Conservation (phyloP, 2,888 invertebrate species). For the Lithosia quadra region DNA sequence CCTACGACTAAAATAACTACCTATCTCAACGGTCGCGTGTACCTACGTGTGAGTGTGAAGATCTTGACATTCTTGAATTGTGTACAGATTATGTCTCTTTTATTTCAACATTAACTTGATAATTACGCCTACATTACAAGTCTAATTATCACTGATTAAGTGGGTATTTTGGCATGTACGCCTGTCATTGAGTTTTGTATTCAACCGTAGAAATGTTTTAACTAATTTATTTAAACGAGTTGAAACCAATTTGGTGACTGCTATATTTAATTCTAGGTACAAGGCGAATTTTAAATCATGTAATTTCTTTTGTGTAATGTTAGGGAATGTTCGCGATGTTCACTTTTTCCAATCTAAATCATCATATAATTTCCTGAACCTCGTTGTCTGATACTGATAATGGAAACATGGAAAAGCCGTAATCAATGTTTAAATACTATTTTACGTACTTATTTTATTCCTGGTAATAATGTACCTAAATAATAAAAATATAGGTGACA, state of each 20-base stretch:
- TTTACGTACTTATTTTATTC: too few species aligned
- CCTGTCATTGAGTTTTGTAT: slow-evolving; percentile 42
- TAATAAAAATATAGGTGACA: too few species aligned
- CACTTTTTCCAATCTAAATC: too few species aligned
- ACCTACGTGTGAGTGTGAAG: slow-evolving; percentile 30
- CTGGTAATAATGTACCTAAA: too few species aligned
- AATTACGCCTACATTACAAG: slow-evolving; percentile 30
- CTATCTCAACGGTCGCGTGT: slow-evolving; percentile 18
- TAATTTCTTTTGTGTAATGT: too few species aligned
- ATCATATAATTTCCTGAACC: not conserved
- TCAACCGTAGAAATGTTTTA: slow-evolving; percentile 39
- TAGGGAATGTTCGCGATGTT: too few species aligned
- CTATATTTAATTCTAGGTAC: too few species aligned
- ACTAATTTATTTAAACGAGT: slow-evolving; percentile 52
- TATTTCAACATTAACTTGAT: slow-evolving; percentile 35
- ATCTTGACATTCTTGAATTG: slow-evolving; percentile 34
- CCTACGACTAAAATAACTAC: slow-evolving; percentile 36
- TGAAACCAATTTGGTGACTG: slow-evolving; percentile 49
- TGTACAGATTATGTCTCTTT: slow-evolving; percentile 21
- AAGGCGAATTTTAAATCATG: not conserved
- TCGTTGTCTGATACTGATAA: not conserved
- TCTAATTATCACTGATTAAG: slow-evolving; percentile 44
- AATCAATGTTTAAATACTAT: too few species aligned
- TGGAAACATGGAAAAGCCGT: not conserved
- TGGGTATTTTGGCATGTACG: slow-evolving; percentile 56